Evolutionary conservation across 2,113 vertebrate species (phyloP).

Genomic region (Carassius gibelio): DNA sequence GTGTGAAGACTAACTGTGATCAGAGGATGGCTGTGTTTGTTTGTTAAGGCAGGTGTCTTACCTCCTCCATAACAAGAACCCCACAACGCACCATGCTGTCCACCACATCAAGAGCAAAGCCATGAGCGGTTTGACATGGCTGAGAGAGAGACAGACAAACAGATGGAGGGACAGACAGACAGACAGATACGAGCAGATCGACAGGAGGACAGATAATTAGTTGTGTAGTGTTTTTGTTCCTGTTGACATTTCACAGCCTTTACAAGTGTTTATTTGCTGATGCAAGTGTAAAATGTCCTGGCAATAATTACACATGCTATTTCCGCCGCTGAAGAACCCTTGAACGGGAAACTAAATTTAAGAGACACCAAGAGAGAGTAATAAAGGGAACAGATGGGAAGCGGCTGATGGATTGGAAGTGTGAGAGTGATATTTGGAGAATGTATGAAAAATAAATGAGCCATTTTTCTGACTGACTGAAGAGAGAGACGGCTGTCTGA

Average conservation of each 20-base stretch:
- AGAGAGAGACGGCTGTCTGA: not conserved
- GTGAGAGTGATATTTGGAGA: not conserved
- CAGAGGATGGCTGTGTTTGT: not conserved
- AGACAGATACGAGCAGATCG: not conserved
- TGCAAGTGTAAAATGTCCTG: slow-evolving; percentile 19
- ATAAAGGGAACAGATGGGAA: slow-evolving; percentile 31
- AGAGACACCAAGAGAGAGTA: slow-evolving; percentile 8
- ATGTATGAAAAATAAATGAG: not conserved
- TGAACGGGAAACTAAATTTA: slow-evolving; percentile 4
- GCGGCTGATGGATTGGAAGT: not conserved
- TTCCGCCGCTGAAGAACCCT: slow-evolving; percentile 38
- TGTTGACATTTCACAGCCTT: slow-evolving; percentile 49
- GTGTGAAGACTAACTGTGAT: not conserved
- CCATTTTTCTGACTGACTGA: not conserved
- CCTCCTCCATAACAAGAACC: slow-evolving; percentile 87
- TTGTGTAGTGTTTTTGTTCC: slow-evolving; percentile 30
- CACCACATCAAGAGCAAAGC: slow-evolving; percentile 79
- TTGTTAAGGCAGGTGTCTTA: slow-evolving; percentile 63
- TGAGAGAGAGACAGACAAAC: slow-evolving; percentile 56
- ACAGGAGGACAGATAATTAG: slow-evolving; percentile 20
- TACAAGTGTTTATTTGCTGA: slow-evolving; percentile 44
- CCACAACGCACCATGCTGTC: slow-evolving; percentile 88
- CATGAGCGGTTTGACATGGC: slow-evolving; percentile 84
- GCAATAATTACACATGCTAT: slow-evolving; percentile 43
- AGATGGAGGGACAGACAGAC: not conserved